Evolutionary conservation across 2,888 invertebrate species (phyloP).

Genomic region (Netelia fuscicornis): DNA sequence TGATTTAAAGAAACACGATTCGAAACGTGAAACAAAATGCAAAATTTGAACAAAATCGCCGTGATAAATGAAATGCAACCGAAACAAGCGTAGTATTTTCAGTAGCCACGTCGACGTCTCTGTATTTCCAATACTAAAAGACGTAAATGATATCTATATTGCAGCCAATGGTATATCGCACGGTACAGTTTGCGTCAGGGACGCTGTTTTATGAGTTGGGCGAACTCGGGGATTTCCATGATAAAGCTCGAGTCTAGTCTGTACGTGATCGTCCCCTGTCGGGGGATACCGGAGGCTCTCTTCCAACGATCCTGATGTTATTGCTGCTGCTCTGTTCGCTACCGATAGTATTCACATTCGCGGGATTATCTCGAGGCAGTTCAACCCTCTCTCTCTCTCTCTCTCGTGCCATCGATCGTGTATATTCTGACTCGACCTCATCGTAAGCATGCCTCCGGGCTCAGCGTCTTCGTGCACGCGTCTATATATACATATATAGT

Average conservation of each 20-base stretch:
- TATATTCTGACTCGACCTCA: slow-evolving; percentile 33
- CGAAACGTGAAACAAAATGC: not conserved
- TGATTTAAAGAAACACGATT: too few relatives aligned
- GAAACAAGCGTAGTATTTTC: not conserved
- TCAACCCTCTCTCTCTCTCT: not conserved
- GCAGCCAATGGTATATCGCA: not conserved
- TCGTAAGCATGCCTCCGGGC: slow-evolving; percentile 39
- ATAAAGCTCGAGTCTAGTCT: slow-evolving; percentile 62
- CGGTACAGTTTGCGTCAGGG: slow-evolving; percentile 10
- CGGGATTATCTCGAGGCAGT: slow-evolving; percentile 60
- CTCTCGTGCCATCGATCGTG: slow-evolving; percentile 53
- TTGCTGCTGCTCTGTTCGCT: slow-evolving; percentile 55
- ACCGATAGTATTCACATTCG: slow-evolving; percentile 65
- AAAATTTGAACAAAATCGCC: not conserved
- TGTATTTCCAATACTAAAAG: slow-evolving; percentile 21
- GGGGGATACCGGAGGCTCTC: slow-evolving; percentile 18
- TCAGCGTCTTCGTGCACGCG: slow-evolving; percentile 44
- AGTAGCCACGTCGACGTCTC: not conserved
- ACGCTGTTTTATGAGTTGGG: slow-evolving; percentile 60
- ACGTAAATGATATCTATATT: slow-evolving; percentile 4
- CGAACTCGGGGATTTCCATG: slow-evolving; percentile 60
- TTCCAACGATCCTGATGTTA: slow-evolving; percentile 44
- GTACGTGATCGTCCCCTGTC: slow-evolving; percentile 54
- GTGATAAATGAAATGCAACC: not conserved
- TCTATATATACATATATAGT: slow-evolving; percentile 37